phyloP scores from a whole-genome alignment of 2,888 invertebrate genomes.

The Strigamia transsilvanica region DNA sequence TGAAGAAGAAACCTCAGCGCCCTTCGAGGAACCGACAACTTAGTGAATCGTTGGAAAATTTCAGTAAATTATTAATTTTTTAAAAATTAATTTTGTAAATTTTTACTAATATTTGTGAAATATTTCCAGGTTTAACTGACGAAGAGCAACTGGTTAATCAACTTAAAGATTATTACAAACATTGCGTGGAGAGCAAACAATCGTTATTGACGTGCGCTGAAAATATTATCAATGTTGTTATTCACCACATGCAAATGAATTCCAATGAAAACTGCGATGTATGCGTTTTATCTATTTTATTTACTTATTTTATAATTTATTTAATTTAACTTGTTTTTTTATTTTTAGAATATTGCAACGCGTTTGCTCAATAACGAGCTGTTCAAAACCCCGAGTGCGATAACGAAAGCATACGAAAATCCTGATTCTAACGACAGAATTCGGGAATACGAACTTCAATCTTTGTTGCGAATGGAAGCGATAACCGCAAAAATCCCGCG shows the following conservation, averaged over 20 bases:
- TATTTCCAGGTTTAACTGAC: neutral
- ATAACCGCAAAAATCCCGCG: neutral
- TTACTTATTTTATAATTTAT: neutral
- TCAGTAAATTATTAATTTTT: neutral
- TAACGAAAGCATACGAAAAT: neutral
- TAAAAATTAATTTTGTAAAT: neutral
- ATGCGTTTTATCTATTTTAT: neutral
- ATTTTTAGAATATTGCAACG: neutral
- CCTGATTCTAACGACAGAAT: neutral
- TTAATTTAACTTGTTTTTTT: neutral
- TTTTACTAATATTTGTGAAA: neutral
- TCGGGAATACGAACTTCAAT: neutral
- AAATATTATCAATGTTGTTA: neutral
- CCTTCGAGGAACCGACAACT: neutral
- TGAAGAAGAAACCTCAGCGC: neutral
- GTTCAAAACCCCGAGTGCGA: neutral
- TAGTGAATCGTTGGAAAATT: neutral
- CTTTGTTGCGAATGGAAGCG: neutral
- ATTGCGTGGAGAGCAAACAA: neutral
- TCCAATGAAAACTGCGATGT: neutral
- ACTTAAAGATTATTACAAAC: neutral
- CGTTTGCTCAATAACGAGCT: neutral
- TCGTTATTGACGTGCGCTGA: constrained; percentile 14
- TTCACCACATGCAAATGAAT: neutral
- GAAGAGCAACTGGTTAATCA: neutral